These are phyloP conservation scores for Troides oblongomaculatus DNA, from an alignment of 2,888 invertebrate genomes.

Conservation along the genomic window DNA sequence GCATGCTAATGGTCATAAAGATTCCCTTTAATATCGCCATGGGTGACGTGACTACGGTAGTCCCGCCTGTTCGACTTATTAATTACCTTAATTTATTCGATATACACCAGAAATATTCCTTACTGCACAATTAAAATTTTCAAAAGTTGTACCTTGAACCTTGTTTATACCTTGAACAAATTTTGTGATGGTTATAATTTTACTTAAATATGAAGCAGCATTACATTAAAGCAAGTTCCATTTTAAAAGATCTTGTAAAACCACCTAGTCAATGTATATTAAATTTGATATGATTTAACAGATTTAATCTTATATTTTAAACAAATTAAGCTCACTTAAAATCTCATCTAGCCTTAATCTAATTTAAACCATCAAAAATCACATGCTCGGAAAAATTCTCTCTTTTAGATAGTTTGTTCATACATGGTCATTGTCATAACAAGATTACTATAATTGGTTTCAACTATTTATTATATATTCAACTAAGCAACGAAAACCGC, in stretches of 20 bases:
- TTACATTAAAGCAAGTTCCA: not conserved
- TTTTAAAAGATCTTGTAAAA: not conserved
- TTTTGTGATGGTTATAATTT: constrained; percentile 13
- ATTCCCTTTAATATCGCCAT: no score
- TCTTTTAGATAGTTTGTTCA: no score
- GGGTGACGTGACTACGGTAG: no score
- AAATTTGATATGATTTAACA: not conserved
- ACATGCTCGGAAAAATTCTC: no score
- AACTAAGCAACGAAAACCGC: no score
- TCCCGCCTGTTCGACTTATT: not conserved
- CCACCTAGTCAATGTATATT: not conserved
- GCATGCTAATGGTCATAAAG: no score
- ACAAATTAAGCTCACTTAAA: no score
- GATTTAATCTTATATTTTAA: not conserved
- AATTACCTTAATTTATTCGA: not conserved
- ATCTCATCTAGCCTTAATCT: no score
- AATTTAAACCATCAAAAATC: no score
- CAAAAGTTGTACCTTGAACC: not conserved
- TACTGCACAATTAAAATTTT: not conserved
- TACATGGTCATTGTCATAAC: no score
- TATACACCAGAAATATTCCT: not conserved
- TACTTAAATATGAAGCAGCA: not conserved
- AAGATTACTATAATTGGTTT: no score
- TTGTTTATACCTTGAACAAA: constrained; percentile 15
- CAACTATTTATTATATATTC: no score